Percentiles rank a stretch among this genome's conserved stretches.
phyloP scores from a whole-genome alignment of 2,888 invertebrate species.

The Oconnorella tubifera region DNA sequence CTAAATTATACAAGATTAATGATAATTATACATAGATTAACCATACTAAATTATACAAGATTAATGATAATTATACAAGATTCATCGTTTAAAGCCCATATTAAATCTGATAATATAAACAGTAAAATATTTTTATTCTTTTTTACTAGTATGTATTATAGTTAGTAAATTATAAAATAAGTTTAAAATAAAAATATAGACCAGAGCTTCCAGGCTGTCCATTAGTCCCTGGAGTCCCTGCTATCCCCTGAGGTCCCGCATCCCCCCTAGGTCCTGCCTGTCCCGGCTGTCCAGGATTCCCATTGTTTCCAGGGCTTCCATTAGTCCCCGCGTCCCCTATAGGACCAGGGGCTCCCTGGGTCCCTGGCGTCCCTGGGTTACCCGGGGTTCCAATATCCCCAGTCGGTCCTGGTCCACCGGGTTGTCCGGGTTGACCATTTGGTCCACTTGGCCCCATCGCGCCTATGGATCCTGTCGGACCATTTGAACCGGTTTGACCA shows the following conservation, averaged over 20 bases:
- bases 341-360: slow-evolving; percentile 17
- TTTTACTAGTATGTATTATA: too few relatives aligned
- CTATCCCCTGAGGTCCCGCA: slow-evolving; percentile 22
- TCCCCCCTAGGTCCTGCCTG: slow-evolving; percentile 24
- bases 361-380: slow-evolving; percentile 17
- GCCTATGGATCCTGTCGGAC: slow-evolving; percentile 12
- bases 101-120: too few relatives aligned
- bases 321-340: slow-evolving; percentile 16
- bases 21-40: too few relatives aligned
- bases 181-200: too few relatives aligned
- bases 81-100: too few relatives aligned
- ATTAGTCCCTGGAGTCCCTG: slow-evolving; percentile 17
- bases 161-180: too few relatives aligned
- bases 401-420: slow-evolving; percentile 12
- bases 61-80: too few relatives aligned
- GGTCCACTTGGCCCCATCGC: slow-evolving; percentile 4
- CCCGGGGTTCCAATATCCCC: slow-evolving; percentile 13
- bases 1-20: too few relatives aligned
- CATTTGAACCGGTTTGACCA: not conserved
- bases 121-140: too few relatives aligned
- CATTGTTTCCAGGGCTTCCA: slow-evolving; percentile 18
- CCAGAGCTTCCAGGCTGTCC: slow-evolving; percentile 24
- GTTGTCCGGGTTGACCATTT: slow-evolving; percentile 2
- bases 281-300: slow-evolving; percentile 17
- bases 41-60: too few relatives aligned